Base-by-base conservation (phyloP, 2,888 invertebrate species). In the Actias luna region DNA sequence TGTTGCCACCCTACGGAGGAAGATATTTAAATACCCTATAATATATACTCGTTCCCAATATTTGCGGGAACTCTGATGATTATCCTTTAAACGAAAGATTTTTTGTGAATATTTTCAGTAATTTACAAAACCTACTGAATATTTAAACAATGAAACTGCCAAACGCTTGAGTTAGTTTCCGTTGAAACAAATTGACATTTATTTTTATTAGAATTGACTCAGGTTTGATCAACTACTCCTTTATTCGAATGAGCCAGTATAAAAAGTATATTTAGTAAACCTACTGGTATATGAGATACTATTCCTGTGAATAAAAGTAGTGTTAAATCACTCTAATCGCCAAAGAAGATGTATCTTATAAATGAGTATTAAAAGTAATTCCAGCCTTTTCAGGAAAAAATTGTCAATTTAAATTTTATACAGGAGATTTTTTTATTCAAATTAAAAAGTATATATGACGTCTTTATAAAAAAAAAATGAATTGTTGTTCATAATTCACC, bases 1-100 rank as follows among this genome's bases (percentile, higher is more conserved):
- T n/a, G 3, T 1, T 2, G 46, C 81, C 50, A 67, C 66, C 57
- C 60, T 76, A 67, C 16, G 16, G 22, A 22, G n/a, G 22, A 14
- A 50, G 36, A 7, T 22, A 33, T 31, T 33, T 22, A 18, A 60
- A 50, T 46, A 50, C 35, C 31, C 60, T 27, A 35, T 22, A 29
- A 31, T 36, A 22, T 31, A 31, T 27, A 50, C 46, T 50, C 46
- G 46, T 50, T 22, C 18, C 22, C 46, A 18, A 22, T 46, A 25
- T 22, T 50, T 12, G 3, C 25, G 10, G 46, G 46, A 50, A 25
- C 22, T 50, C 12, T 50, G 14, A 10, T 25, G 25, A 50, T 25
- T 50, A 4, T 25, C 3, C 12, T 10, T 3, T 25, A 50, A 50
- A 50, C 12, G 5, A 25, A 12, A 12, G 46, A 25, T 25, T 1